phyloP scores from a whole-genome alignment of 2,113 vertebrate genomes.

The Sinocyclocheilus rhinocerous region DNA sequence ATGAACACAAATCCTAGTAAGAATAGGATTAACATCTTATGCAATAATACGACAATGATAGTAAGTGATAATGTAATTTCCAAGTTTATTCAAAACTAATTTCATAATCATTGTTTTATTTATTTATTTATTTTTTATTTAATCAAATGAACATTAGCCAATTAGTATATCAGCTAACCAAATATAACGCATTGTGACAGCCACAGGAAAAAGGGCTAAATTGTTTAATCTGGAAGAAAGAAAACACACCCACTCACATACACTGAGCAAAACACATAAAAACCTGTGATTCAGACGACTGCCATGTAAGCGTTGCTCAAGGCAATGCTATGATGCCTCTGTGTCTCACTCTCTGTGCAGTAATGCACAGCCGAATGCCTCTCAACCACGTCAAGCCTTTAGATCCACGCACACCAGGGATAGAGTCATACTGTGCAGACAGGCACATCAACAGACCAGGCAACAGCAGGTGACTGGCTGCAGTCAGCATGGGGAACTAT shows the following conservation, averaged over 20 bases:
- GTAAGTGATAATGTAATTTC: neutral
- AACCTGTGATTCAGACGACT: conserved; percentile 27
- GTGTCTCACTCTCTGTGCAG: conserved; percentile 40
- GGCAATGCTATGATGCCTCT: conserved; percentile 18
- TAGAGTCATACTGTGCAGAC: conserved; percentile 37
- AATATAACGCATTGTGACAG: conserved; percentile 2
- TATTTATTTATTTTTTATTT: neutral
- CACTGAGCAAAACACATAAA: neutral
- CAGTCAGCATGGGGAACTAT: conserved; percentile 12
- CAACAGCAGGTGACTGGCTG: conserved; percentile 41
- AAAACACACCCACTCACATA: neutral
- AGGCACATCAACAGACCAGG: conserved; percentile 41
- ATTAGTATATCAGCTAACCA: neutral
- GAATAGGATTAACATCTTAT: neutral
- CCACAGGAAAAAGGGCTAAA: neutral
- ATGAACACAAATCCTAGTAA: neutral
- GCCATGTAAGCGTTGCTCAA: conserved; percentile 32
- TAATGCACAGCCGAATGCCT: conserved; percentile 36
- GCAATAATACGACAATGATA: neutral
- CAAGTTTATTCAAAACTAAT: neutral
- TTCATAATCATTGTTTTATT: neutral
- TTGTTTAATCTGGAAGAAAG: conserved; percentile 5
- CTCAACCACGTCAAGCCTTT: conserved; percentile 45
- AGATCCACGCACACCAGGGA: conserved; percentile 40
- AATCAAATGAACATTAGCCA: neutral